Base-by-base conservation (phyloP, 2,797 vertebrate species). In the Sebastes oblongus region DNA sequence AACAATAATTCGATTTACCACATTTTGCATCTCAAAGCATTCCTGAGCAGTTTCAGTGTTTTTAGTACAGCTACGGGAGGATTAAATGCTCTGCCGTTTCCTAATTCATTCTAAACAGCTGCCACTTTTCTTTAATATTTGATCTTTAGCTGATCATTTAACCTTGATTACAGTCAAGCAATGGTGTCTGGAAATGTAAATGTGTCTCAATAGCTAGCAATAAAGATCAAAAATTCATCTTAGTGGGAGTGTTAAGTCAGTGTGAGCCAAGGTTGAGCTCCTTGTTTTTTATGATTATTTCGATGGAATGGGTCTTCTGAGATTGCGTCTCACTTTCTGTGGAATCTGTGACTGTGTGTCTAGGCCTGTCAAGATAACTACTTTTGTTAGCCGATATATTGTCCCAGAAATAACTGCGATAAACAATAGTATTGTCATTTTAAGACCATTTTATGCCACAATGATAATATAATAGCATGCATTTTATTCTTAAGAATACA, bases 1-100 rank as follows among this genome's bases (percentile, higher is more conserved):
- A 66, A 80, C 71, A 82, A 88, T 81, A 78, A 88, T 89, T 80
- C 66, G 30, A 83, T 81, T 86, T 81, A 75, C n/a, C 67, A 68
- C 39, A 86, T 86, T 86, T 86, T 82, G 20, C 66, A 77, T 85
- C 66, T 72, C 56, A 85, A 75, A 81, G 58, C 62, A 30, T 75
- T 75, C 58, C 64, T 81, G 39, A 76, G 55, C 46, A 67, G 50
- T 79, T 84, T 70, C 30, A 81, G 3, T 78, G 50, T 85, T 88
- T 82, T 73, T 65, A 78, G 34, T 66, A 13, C 58, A 72, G 59
- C 77, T 69, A 36, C 36, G 52, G 66, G 61, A 79, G 62, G 52
- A 73, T 80, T 78, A 73, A 79, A 73, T 76, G 10, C 22, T 80
- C 54, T 76, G 13, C 32, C 1, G 1, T 30, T 72, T 81, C 50